Evolutionary conservation across 2,797 vertebrate species (phyloP).

Genomic region (Liasis olivaceus): DNA sequence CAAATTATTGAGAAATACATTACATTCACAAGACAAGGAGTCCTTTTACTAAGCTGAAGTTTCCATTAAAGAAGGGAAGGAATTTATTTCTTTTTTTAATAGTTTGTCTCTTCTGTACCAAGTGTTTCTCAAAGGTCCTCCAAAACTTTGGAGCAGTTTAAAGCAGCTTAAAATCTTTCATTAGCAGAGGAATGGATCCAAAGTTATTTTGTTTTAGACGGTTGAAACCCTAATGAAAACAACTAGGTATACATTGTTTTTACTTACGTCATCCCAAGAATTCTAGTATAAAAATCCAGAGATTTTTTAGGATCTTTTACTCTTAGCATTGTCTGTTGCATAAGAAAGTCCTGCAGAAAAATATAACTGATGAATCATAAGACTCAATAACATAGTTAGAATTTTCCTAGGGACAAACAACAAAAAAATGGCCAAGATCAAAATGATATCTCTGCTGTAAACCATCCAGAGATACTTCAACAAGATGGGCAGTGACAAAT

Average conservation of each 20-base stretch:
- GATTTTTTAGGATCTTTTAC: conserved; percentile 96
- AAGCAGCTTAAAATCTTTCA: background rate
- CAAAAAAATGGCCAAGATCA: background rate
- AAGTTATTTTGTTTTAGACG: background rate
- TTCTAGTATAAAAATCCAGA: conserved; percentile 93
- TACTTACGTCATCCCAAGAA: conserved; percentile 98
- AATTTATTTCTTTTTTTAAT: background rate
- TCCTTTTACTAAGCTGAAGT: background rate
- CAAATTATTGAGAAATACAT: background rate
- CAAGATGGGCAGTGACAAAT: too few relatives aligned
- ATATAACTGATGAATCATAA: conserved; percentile 1
- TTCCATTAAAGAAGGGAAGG: background rate
- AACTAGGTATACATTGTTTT: background rate
- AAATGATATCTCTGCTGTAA: background rate
- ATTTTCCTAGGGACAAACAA: background rate
- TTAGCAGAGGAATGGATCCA: background rate
- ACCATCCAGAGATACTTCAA: too few relatives aligned
- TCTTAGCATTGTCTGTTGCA: conserved; percentile 97
- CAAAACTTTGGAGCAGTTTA: background rate
- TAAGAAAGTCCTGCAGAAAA: conserved; percentile 86
- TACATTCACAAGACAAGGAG: background rate
- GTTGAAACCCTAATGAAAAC: background rate
- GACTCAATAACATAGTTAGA: background rate
- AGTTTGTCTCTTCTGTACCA: background rate
- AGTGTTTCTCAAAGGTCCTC: background rate